phyloP scores from a whole-genome alignment of 2,113 vertebrate species.

The Gobiocypris rarus region DNA sequence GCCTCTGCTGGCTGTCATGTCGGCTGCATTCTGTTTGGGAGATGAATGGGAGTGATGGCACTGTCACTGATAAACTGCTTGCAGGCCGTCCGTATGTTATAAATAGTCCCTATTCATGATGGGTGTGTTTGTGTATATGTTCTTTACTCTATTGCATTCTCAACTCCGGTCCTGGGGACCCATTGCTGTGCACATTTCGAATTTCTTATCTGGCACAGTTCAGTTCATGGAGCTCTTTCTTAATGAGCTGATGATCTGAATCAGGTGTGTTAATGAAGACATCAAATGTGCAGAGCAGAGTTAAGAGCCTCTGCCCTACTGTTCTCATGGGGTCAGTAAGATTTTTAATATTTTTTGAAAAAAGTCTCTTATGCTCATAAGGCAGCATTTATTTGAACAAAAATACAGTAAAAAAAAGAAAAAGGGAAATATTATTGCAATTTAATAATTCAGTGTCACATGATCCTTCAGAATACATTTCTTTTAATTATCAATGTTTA shows the following conservation, averaged over 20 bases:
- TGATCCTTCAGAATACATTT: no score
- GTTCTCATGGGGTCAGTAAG: neutral
- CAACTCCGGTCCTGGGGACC: neutral
- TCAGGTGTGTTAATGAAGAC: no score
- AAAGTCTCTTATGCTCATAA: neutral
- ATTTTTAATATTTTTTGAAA: neutral
- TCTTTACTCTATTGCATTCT: neutral
- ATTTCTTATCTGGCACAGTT: no score
- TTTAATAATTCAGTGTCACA: no score
- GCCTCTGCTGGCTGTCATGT: constrained; percentile 58
- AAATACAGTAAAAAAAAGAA: neutral
- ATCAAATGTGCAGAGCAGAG: no score
- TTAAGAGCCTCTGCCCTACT: neutral
- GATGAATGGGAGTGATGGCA: constrained; percentile 51
- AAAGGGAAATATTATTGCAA: neutral
- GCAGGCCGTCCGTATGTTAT: constrained; percentile 45
- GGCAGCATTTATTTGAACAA: neutral
- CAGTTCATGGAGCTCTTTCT: neutral
- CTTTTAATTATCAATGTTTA: no score
- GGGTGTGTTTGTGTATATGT: constrained; percentile 17
- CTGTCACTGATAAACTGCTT: constrained; percentile 50
- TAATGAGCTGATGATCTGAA: no score
- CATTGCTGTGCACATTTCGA: no score
- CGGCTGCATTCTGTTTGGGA: constrained; percentile 37
- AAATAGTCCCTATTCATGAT: constrained; percentile 31